Base-by-base conservation (phyloP, 2,113 vertebrate species). In the Athene noctua region DNA sequence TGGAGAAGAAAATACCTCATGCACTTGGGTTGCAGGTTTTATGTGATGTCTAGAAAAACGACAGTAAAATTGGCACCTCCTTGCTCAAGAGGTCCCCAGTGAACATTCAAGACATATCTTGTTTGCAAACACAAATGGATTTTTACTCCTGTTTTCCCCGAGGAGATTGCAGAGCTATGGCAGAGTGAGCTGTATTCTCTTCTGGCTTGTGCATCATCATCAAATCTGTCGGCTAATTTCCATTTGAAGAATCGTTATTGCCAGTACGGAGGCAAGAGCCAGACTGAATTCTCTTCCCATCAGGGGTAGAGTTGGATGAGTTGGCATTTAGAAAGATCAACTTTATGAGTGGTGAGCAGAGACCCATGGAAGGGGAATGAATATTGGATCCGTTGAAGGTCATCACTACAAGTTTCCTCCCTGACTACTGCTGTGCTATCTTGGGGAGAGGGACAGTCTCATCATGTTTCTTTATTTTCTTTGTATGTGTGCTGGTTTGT, bases 91-190 rank as follows among this genome's bases (percentile, higher is more conserved):
- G 79, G 97, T 95, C 96, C 97, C 95, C 82, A 79, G 95, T 73
- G 94, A 95, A 97, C 94, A 86, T 96, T 97, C 95, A 93, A 95
- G 95, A 96, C 96, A 96, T 91, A 96, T 96, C 97, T 97, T 97
- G 95, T 97, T 97, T 97, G 96, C 94, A 97, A 96, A 97, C 96
- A 97, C 90, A 96, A 97, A 96, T 95, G 92, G 93, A 97, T 97
- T 97, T 97, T 97, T 96, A 95, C 97, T 96, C 96, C 88, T 91
- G 86, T 95, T 95, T 92, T 97, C 94, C 94, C 96, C 26, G 84
- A 96, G 95, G 93, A 96, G 83, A 79, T 86, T 6, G 49, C 95
- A 95, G 68, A 92, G 91, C 94, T 91, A 91, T 96, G 95, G 92
- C 96, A 97, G 81, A 95, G 87, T 40, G 85, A 97, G 91, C 86